Base-by-base conservation (phyloP, 1,140 invertebrate species). In the Papilio glaucus region DNA sequence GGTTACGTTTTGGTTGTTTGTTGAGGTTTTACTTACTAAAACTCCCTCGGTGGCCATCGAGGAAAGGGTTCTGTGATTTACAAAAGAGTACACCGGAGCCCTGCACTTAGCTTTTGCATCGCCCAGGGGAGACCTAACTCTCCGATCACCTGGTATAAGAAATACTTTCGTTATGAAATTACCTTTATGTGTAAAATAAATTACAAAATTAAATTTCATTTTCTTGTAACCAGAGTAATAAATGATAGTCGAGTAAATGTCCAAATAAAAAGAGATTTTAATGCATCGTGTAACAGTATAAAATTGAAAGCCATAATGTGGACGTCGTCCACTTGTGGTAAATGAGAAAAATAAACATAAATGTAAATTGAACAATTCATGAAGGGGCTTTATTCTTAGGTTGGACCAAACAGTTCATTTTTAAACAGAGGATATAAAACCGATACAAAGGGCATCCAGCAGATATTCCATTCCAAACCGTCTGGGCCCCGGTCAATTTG, bases 401-500 rank as follows among this genome's bases (percentile, higher is more conserved):
- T 33, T 62, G 37, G 15, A 29, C 29, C 6, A 13, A 65, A 37
- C n/a, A 21, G 33, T 65, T 65, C 33, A 39, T 37, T 65, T 63
- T 65, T 37, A 65, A 65, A 65, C 62, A 65, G 39, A 39, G 62
- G 62, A 65, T 65, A 18, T 41, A 65, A 65, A 39, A 65, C 21
- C 49, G 37, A 65, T 39, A 65, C 33, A 65, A 18, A 41, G 33
- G 37, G 62, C 62, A 65, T 24, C 15, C 62, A 18, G 33, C 18
- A 39, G 33, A 65, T 65, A 61, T 61, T n/a, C 29, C 33, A 65
- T 65, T 65, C 62, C 39, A 65, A 65, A 65, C 62, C 62, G 62
- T 65, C 62, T 65, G 62, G 62, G 18, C 49, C 49, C 62, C 62
- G 62, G 62, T 65, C 62, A 65, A 65, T 65, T 65, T 65, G 33